A percentile compares a stretch with the other conserved stretches of the same genome.
Conservation (phyloP, 35 echinoderm and acorn worm genomes). For the Ophiothrix spiculata region DNA sequence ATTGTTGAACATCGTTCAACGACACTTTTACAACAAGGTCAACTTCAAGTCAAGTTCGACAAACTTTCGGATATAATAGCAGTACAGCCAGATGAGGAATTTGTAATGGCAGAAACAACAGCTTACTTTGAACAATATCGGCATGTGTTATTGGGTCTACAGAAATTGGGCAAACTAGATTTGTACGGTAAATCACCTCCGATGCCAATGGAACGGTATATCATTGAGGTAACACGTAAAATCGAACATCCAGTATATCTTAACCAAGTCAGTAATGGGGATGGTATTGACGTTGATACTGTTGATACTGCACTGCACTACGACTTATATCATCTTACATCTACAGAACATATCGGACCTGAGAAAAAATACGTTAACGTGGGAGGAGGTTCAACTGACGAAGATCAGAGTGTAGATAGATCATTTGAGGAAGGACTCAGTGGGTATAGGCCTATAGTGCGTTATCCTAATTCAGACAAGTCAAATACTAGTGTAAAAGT, state of each 20-base stretch:
- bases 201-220: constrained; percentile 70
- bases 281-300: constrained; percentile 18
- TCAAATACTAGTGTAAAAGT: background rate
- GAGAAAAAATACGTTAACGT: no score
- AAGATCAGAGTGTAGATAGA: no score
- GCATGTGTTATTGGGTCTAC: constrained; percentile 63
- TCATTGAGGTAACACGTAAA: constrained; percentile 19
- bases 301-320: constrained; percentile 31
- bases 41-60: constrained; percentile 39
- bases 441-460: no score
- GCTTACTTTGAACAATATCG: constrained; percentile 89
- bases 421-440: no score
- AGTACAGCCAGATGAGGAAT: constrained; percentile 2
- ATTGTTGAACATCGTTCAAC: constrained; percentile 47
- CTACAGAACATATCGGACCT: no score
- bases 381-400: no score
- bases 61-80: background rate
- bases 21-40: constrained; percentile 39
- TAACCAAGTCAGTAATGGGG: no score
- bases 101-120: constrained; percentile 80
- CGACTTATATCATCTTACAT: background rate
- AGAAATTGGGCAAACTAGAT: no score
- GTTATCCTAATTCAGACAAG: no score
- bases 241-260: constrained; percentile 54
- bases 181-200: no score